Evolutionary conservation across 2,113 vertebrate genomes (phyloP).

Genomic region (Thermophis baileyi): DNA sequence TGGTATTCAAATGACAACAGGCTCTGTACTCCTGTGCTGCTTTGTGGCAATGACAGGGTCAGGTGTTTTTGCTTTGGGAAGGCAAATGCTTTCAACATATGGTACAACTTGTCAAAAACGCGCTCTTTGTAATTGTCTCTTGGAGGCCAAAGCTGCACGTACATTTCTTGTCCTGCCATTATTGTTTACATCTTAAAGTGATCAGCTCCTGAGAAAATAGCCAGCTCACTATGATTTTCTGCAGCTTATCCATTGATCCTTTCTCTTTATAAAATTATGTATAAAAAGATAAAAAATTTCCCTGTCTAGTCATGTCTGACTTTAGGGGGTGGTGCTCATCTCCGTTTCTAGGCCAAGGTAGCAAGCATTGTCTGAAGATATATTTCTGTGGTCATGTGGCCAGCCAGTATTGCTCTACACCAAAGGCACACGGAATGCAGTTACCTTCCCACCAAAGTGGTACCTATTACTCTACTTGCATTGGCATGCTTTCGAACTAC

Average conservation of each 20-base stretch:
- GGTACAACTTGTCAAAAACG: slow-evolving; percentile 10
- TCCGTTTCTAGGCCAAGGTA: background rate
- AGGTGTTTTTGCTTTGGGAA: slow-evolving; percentile 37
- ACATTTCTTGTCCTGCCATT: background rate
- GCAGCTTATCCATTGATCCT: background rate
- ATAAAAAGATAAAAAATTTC: background rate
- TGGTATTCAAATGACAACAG: slow-evolving; percentile 40
- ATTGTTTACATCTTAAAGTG: background rate
- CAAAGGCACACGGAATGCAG: background rate
- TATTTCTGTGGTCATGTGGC: background rate
- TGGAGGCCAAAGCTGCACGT: background rate
- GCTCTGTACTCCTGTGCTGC: background rate
- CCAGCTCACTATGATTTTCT: background rate
- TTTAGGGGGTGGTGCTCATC: background rate
- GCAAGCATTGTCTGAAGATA: background rate
- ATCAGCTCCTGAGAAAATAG: background rate
- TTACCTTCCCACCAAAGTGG: background rate
- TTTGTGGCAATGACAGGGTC: slow-evolving; percentile 7
- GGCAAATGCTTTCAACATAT: background rate
- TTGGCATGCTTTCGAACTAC: background rate
- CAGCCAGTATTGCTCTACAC: background rate
- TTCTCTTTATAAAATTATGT: background rate
- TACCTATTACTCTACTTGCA: background rate
- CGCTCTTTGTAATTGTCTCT: slow-evolving; percentile 12
- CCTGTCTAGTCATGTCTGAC: background rate